A percentile compares a stretch with the other conserved stretches of the same genome.
These are phyloP conservation scores for Lutraria rhynchaena DNA, from an alignment of 1,140 invertebrate species.

Conservation along the genomic window DNA sequence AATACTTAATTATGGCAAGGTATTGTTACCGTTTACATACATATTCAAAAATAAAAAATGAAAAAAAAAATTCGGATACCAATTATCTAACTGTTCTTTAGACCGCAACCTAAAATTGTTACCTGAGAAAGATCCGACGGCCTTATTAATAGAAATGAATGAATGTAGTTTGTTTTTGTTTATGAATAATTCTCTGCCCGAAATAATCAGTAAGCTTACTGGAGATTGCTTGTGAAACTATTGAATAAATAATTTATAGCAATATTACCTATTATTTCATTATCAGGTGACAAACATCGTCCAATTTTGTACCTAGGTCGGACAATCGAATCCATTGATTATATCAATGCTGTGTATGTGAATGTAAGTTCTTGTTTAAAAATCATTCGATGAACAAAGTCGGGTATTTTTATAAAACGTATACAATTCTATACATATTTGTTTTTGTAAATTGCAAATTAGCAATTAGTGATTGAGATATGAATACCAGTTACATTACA, in stretches of 20 bases:
- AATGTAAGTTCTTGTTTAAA: background rate
- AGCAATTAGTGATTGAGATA: no score
- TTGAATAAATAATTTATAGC: background rate
- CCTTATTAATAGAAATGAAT: background rate
- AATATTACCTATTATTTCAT: background rate
- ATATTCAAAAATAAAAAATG: no score
- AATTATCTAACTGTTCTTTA: no score
- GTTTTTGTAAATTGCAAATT: no score
- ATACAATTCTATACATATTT: background rate
- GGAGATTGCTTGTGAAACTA: background rate
- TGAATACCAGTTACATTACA: no score
- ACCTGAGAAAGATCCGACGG: no score
- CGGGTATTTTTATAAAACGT: background rate
- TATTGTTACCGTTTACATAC: no score
- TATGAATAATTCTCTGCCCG: background rate
- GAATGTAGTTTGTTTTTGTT: background rate
- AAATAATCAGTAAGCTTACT: background rate
- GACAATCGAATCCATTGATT: background rate
- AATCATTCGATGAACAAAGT: background rate
- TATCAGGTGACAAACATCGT: background rate
- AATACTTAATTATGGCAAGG: no score
- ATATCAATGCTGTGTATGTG: slow-evolving; percentile 21
- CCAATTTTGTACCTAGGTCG: background rate
- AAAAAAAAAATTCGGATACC: no score
- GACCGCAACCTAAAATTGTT: no score